phyloP scores from a whole-genome alignment of 2,888 invertebrate genomes.

The Venusia cambrica region DNA sequence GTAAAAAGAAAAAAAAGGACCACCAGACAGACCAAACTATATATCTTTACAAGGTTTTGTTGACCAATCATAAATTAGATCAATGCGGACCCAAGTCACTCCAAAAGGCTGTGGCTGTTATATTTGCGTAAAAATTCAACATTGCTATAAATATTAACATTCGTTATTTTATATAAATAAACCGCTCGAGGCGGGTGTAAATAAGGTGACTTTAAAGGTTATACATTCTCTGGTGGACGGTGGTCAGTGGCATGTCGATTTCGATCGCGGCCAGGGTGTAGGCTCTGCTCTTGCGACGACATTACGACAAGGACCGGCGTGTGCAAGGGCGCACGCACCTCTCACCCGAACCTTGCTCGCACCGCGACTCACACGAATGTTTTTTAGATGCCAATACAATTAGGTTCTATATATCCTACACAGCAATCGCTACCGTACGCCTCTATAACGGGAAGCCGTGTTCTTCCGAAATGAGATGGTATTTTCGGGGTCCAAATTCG shows the following conservation, averaged over 20 bases:
- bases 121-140: constrained; percentile 18
- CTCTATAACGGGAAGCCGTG: too few species aligned
- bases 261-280: constrained; percentile 23
- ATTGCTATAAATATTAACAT: constrained; percentile 21
- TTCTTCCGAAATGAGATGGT: too few species aligned
- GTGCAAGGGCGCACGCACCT: constrained; percentile 73
- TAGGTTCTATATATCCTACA: too few species aligned
- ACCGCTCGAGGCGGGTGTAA: constrained; percentile 30
- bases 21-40: too few species aligned
- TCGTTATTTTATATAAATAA: constrained; percentile 23
- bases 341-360: constrained; percentile 59
- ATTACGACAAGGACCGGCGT: constrained; percentile 55
- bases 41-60: constrained; percentile 1
- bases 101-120: constrained; percentile 14
- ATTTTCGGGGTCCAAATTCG: too few species aligned
- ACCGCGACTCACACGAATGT: constrained; percentile 48
- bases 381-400: constrained; percentile 61
- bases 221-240: constrained; percentile 52
- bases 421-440: too few species aligned
- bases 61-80: constrained; percentile 11
- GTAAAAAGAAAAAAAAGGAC: too few species aligned
- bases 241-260: constrained; percentile 34
- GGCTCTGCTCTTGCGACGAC: constrained; percentile 55
- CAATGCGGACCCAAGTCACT: constrained; percentile 13
- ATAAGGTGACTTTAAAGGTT: constrained; percentile 45